Base-by-base conservation (phyloP, 1,140 invertebrate species). In the Magallana angulata region DNA sequence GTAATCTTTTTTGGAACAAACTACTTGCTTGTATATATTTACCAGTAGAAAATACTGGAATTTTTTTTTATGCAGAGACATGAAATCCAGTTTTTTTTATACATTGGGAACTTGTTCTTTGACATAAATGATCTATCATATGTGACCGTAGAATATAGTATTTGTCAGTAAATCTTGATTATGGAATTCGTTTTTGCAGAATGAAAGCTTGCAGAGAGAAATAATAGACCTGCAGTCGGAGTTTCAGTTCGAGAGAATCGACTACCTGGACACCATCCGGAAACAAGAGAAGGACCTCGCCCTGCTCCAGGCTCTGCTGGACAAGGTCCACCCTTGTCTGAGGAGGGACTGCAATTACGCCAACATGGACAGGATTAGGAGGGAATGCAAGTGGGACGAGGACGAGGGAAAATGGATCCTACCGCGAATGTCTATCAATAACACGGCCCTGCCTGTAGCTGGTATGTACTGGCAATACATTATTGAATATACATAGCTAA, bases 181-280 rank as follows among this genome's bases (percentile, higher is more conserved):
- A 24, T 68, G 0, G 36, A 57, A 85, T 68, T 82, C 85, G 6
- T 88, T 94, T 94, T 90, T 89, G 83, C 68, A 76, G 68, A 76
- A 76, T 76, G 92, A 92, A 60, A 85, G 85, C n/a, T 85, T 95
- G n/a, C 88, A 94, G 62, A 95, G 96, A 88, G 97, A 98, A 94
- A 97, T 98, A 11, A 93, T 95, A 24, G 97, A 98, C 94, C 94
- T 98, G 1, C 97, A 98, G 90, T 96, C 96, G 64, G 97, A 98
- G 95, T 98, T 98, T 94, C 97, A 98, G 95, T 95, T 96, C 85
- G 97, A 98, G 92, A 94, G 97, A 12, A 96, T 97, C 4, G 97
- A 98, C 93, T 98, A 98, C 92, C 94, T 98, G 71, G 97, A 98
- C 93, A 97, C 97, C 3, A 97, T 98, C 68, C 94, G 97, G 24